phyloP scores from a whole-genome alignment of 2,888 invertebrate species.

The Strigamia transsilvanica region DNA sequence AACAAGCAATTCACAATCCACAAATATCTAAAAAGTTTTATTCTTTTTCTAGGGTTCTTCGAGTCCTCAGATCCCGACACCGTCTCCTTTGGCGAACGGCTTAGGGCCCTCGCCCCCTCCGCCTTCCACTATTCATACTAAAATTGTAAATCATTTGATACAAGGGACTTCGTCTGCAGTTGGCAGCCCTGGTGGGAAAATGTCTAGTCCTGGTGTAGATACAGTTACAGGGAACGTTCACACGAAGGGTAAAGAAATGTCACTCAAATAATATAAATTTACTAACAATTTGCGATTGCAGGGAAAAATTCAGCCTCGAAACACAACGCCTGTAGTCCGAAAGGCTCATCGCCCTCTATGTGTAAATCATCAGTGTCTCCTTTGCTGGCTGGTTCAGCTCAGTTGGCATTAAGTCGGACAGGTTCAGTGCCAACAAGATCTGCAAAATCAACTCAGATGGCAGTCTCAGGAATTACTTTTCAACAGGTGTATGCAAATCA shows the following conservation, averaged over 20 bases:
- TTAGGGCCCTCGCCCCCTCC: constrained; percentile 55
- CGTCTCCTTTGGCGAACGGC: constrained; percentile 55
- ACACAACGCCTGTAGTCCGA: constrained; percentile 48
- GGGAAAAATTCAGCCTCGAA: constrained; percentile 46
- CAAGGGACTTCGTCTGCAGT: constrained; percentile 52
- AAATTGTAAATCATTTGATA: constrained; percentile 54
- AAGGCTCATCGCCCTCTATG: constrained; percentile 12
- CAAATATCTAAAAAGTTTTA: background rate
- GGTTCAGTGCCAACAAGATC: constrained; percentile 50
- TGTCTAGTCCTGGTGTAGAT: constrained; percentile 50
- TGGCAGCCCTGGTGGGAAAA: constrained; percentile 51
- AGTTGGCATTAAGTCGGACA: constrained; percentile 48
- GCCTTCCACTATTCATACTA: constrained; percentile 54
- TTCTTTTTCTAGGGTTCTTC: constrained; percentile 50
- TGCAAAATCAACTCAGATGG: constrained; percentile 46
- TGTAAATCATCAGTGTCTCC: constrained; percentile 23
- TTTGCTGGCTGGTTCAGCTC: constrained; percentile 50
- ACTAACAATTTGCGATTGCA: background rate
- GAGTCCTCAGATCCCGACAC: constrained; percentile 54
- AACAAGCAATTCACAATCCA: too few species aligned
- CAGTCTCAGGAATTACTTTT: constrained; percentile 50
- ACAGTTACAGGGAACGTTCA: background rate
- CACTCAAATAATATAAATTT: background rate
- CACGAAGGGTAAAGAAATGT: background rate
- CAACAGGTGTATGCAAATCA: constrained; percentile 54